Conservation (phyloP, 2,888 invertebrate genomes). For the Schrankia costaestrigalis region DNA sequence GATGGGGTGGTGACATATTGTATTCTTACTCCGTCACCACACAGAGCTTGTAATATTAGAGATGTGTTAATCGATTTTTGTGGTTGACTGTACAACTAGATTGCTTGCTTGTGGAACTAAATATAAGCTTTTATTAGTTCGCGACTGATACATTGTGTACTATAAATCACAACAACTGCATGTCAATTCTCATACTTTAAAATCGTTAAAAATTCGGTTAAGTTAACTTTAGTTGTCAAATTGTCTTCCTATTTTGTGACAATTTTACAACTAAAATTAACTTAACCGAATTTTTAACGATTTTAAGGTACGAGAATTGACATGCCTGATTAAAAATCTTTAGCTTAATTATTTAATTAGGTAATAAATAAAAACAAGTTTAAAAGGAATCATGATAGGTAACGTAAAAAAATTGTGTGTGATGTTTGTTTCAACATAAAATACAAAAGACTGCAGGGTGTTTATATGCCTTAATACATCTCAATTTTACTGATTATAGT, state of each 20-base stretch:
- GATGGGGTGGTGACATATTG: no score
- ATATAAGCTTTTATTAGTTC: constrained; percentile 5
- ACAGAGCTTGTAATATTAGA: no score
- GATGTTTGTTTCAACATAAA: constrained; percentile 26
- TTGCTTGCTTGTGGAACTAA: constrained; percentile 3
- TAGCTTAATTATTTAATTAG: constrained; percentile 38
- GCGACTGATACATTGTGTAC: constrained; percentile 4
- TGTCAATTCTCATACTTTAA: no score
- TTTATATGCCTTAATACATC: constrained; percentile 35
- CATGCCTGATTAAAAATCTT: constrained; percentile 16
- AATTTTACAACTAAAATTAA: no score
- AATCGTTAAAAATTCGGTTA: no score
- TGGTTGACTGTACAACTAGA: constrained; percentile 1
- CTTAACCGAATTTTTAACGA: no score
- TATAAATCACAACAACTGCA: no score
- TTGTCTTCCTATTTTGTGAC: no score
- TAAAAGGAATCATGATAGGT: constrained; percentile 17
- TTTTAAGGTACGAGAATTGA: constrained; percentile 13
- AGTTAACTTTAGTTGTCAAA: no score
- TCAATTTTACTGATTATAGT: constrained; percentile 21
- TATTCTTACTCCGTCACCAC: no score
- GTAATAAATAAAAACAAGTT: constrained; percentile 16
- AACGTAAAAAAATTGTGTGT: constrained; percentile 18
- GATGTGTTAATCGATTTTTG: no score
- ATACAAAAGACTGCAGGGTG: constrained; percentile 48